Evolutionary conservation across 2,113 vertebrate species (phyloP).

Genomic region (Aptenodytes patagonicus): DNA sequence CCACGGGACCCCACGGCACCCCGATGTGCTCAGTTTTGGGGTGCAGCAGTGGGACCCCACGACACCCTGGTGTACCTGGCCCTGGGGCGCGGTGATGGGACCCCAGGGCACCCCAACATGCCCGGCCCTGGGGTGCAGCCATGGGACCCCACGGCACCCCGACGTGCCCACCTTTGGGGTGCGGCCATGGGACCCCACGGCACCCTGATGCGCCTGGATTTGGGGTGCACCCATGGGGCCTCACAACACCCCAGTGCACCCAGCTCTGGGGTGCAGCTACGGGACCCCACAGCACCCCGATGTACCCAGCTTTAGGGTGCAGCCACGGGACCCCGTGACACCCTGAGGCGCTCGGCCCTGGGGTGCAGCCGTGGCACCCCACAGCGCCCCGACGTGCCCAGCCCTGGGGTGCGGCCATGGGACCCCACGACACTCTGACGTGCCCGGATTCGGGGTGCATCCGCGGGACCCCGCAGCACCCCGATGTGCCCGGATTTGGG

Average conservation of each 20-base stretch:
- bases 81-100: neutral
- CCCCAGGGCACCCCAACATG: neutral
- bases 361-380: neutral
- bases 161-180: too few species aligned
- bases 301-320: neutral
- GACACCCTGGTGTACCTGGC: too few species aligned
- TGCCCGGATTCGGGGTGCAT: neutral
- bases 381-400: fast-evolving
- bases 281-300: neutral
- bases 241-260: neutral
- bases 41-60: neutral
- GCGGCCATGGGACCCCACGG: too few species aligned
- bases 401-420: neutral
- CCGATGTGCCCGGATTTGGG: neutral
- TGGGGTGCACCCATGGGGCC: neutral
- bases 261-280: neutral
- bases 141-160: too few species aligned
- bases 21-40: neutral
- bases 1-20: neutral
- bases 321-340: neutral
- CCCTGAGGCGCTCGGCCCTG: neutral
- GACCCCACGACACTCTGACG: neutral
- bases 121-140: too few species aligned
- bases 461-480: too few species aligned
- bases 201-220: fast-evolving